Evolutionary conservation across 2,113 vertebrate species (phyloP), one percentile per base, ranked within the genome.

Genomic region (Megaleporinus macrocephalus): DNA sequence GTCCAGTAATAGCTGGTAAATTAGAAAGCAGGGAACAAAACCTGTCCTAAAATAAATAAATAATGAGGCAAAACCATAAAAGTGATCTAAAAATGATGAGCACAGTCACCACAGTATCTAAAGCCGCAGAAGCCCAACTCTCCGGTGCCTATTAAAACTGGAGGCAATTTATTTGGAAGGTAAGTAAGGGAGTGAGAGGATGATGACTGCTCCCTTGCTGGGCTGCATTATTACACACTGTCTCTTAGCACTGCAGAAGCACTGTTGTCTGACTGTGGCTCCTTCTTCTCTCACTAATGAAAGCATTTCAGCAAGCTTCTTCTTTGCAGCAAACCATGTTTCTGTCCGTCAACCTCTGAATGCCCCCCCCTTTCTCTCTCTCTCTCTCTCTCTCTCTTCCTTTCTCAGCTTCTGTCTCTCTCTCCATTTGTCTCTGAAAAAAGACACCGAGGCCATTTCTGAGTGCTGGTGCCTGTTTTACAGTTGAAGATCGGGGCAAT

Each of bases 211-310:
- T 41, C 66, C 53, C 49, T 80, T 72, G 53, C 78, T 22, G 26
- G 68, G 78, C 70, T 55, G 78, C 49, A 80, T 80, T 49, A 79
- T 68, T 68, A 78, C 44, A 78, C 57, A 61, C 18, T 41, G 47
- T 74, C 47, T 65, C 13, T 26, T 6, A 36, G 69, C 49, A 47
- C 22, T 66, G 61, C 47, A 55, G 36, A 24, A 47, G 12, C 13
- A 49, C 55, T 80, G 26, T 80, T 80, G 33, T 72, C 26, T 71
- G 18, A 36, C 13, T 51, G 57, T 51, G 57, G 69, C 63, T 73
- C 30, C 61, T 65, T 55, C 29, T 53, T 55, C 29, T 53, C 5
- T 36, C 15, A 36, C 18, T 74, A 81, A 81, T 81, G 61, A 81
- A 74, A 66, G 71, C 66, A 74, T 74, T 81, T 44, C 70, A 73